Evolutionary conservation across 2,797 vertebrate genomes (phyloP), one percentile per base, ranked within the genome.

Genomic region (Alcedo atthis): DNA sequence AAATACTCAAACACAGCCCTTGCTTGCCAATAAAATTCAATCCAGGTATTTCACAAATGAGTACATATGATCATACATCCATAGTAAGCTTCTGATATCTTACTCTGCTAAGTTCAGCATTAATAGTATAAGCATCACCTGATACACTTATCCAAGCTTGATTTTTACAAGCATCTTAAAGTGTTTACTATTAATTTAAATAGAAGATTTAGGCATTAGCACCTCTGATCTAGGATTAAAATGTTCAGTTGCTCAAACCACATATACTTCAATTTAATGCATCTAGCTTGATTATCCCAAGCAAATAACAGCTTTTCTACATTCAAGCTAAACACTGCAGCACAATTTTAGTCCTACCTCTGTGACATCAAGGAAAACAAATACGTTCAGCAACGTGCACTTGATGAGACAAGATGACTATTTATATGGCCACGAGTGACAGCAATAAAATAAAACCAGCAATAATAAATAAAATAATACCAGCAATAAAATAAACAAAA

Each of bases 331-430:
- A 70, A 85, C 4, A 32, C 35, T 5, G 3, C 32, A 67, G 18
- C 11, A 17, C 20, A 22, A 69, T 79, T 89, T 78, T 55, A 75
- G 35, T 46, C 49, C 40, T 49, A 57, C 12, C 9, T 54, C 54
- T 53, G 10, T 25, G 32, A 86, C 10, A 54, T 5, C 26, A 75
- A 55, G 3, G 15, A 70, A 46, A 7, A 66, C 37, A 33, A 73
- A 73, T 15, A 57, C 15, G 37, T 12, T 32, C 45, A 51, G 4
- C 46, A 49, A 18, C 0, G 0, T 8, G 12, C 2, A 16, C 57
- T 46, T n/a, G 24, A 77, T 46, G 24, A 20, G 17, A 54, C 7
- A 62, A 80, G 73, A 76, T 4, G 5, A 8, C 30, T 54, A 9
- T 33, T 73, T 61, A 49, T 43, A 16, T 2, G 4, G 28, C 15